phyloP scores from a whole-genome alignment of 2,888 invertebrate genomes.

The Drosophila picticornis region DNA sequence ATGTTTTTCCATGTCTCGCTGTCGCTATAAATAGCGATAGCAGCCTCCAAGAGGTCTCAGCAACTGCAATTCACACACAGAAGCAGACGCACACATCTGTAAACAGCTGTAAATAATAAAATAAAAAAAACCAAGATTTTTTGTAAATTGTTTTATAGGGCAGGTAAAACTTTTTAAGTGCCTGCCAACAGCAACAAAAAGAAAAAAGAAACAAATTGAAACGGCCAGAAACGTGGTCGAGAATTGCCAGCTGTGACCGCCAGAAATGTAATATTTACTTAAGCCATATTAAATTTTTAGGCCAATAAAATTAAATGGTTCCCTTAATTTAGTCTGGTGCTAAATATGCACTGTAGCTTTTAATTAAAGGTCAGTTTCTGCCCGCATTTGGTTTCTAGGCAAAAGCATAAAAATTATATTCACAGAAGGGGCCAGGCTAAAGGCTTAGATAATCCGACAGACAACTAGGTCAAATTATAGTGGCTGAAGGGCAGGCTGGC shows the following conservation, averaged over 20 bases:
- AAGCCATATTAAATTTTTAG: slow-evolving; percentile 59
- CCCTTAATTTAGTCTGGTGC: slow-evolving; percentile 42
- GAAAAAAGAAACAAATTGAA: slow-evolving; percentile 35
- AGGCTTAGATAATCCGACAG: slow-evolving; percentile 25
- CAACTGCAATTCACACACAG: slow-evolving; percentile 41
- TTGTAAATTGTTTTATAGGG: slow-evolving; percentile 57
- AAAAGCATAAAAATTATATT: background rate
- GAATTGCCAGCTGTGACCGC: slow-evolving; percentile 49
- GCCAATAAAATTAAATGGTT: slow-evolving; percentile 64
- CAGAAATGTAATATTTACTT: slow-evolving; percentile 28
- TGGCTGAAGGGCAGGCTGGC: slow-evolving; percentile 45
- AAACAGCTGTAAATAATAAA: slow-evolving; percentile 56
- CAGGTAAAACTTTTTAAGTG: slow-evolving; percentile 58
- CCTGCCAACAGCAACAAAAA: slow-evolving; percentile 28
- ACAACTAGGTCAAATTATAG: slow-evolving; percentile 48
- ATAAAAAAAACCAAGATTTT: slow-evolving; percentile 52
- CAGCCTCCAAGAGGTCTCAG: slow-evolving; percentile 59
- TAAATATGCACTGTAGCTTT: slow-evolving; percentile 30
- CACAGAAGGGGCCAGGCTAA: slow-evolving; percentile 7
- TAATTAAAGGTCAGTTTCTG: slow-evolving; percentile 47
- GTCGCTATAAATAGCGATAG: slow-evolving; percentile 61
- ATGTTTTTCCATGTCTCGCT: slow-evolving; percentile 48
- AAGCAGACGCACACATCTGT: slow-evolving; percentile 20
- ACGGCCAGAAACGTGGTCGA: slow-evolving; percentile 31
- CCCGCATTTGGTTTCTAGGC: slow-evolving; percentile 1